These are phyloP conservation scores for Pelusios castaneus DNA, from an alignment of 2,113 vertebrate species.

Conservation along the genomic window DNA sequence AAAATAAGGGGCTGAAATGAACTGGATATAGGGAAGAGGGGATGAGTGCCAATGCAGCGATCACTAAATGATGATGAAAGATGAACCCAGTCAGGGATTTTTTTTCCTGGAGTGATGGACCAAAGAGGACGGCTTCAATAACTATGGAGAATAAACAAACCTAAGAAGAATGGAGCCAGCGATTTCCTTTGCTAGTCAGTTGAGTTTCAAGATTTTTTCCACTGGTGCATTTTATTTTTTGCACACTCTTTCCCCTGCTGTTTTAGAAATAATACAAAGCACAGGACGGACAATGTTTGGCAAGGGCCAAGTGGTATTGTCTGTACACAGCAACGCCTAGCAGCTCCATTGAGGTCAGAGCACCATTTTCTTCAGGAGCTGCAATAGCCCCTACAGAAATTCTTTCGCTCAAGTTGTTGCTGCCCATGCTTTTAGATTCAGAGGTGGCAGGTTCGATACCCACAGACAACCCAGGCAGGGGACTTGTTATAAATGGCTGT, in stretches of 20 bases:
- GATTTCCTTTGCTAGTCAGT: background rate
- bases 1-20: background rate
- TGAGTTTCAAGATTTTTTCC: background rate
- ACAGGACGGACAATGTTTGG: background rate
- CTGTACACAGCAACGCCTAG: background rate
- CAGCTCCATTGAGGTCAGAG: background rate
- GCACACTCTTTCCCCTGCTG: conserved; percentile 24
- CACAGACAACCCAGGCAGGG: background rate
- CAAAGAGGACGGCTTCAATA: accelerated
- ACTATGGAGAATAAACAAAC: background rate
- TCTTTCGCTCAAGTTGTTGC: background rate
- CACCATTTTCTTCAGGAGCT: background rate
- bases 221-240: background rate
- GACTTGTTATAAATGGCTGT: background rate
- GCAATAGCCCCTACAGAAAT: too few relatives aligned
- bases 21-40: background rate
- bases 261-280: background rate
- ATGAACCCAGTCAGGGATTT: accelerated
- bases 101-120: background rate
- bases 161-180: background rate
- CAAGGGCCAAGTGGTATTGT: background rate
- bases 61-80: background rate
- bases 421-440: background rate
- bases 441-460: background rate
- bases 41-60: background rate